Evolutionary conservation across 2,797 vertebrate species (phyloP).

Genomic region (Sandelia bainsii): DNA sequence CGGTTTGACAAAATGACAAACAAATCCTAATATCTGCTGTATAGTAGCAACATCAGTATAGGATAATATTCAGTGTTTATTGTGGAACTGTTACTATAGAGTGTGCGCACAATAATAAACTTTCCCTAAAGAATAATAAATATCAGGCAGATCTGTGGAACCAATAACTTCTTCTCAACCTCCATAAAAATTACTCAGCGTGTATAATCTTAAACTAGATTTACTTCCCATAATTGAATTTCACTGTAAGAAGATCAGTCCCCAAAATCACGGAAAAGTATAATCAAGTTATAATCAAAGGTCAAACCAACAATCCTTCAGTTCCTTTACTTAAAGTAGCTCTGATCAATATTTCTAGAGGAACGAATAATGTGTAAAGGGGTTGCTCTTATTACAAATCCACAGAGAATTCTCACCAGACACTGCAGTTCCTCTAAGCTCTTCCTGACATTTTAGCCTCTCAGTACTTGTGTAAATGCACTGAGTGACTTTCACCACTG

Average conservation of each 20-base stretch:
- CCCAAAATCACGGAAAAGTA: neutral
- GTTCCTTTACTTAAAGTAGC: neutral
- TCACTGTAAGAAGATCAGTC: neutral
- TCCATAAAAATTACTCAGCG: neutral
- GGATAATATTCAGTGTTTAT: slow-evolving; percentile 54
- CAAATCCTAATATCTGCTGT: slow-evolving; percentile 56
- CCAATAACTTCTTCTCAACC: slow-evolving; percentile 25
- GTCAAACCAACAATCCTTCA: no score
- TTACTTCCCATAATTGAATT: neutral
- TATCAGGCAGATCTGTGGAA: slow-evolving; percentile 29
- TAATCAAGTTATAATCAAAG: neutral
- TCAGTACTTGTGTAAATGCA: slow-evolving; percentile 12
- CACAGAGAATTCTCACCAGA: neutral
- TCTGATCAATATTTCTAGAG: neutral
- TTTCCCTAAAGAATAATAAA: slow-evolving; percentile 47
- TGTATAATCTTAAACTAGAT: slow-evolving; percentile 2
- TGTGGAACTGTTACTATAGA: slow-evolving; percentile 17
- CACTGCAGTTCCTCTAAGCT: neutral
- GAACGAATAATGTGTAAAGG: neutral
- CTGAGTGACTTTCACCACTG: slow-evolving; percentile 32
- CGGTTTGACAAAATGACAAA: slow-evolving; percentile 67
- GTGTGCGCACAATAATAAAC: slow-evolving; percentile 32
- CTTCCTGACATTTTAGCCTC: neutral
- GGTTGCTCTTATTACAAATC: neutral
- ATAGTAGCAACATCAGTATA: slow-evolving; percentile 29